Evolutionary conservation across 1,140 invertebrate genomes (phyloP).

Genomic region (Drosophila tropicalis): DNA sequence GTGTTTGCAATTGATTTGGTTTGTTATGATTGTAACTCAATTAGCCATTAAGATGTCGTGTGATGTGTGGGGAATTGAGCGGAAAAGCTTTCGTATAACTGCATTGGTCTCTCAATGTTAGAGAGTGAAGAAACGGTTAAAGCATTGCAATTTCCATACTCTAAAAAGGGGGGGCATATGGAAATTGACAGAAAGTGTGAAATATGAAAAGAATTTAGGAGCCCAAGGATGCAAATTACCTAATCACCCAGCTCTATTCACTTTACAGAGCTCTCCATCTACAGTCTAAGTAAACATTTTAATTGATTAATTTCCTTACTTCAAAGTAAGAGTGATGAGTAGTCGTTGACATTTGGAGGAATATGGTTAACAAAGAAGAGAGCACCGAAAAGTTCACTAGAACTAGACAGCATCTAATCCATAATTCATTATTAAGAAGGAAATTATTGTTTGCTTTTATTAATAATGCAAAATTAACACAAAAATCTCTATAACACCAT

Average conservation of each 20-base stretch:
- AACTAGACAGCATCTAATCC: neutral
- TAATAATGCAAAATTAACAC: neutral
- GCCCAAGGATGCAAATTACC: no score
- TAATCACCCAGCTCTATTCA: no score
- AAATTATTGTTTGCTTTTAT: neutral
- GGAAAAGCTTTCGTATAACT: neutral
- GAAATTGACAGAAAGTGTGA: neutral
- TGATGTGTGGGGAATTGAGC: neutral
- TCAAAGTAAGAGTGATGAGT: no score
- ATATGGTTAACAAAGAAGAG: neutral
- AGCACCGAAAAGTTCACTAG: neutral
- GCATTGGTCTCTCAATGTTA: neutral
- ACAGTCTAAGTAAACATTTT: no score
- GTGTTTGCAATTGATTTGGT: constrained; percentile 2
- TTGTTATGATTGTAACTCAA: constrained; percentile 9
- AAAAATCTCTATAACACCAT: no score
- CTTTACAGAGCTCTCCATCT: no score
- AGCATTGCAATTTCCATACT: neutral
- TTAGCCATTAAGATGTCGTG: constrained; percentile 1
- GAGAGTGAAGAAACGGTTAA: neutral
- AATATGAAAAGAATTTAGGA: no score
- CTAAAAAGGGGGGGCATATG: neutral
- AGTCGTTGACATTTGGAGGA: no score
- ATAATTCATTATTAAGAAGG: neutral
- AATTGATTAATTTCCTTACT: no score